A percentile compares a stretch with the other conserved stretches of the same genome.
Evolutionary conservation across 2,797 vertebrate genomes (phyloP).

Genomic region (Orestias chungarensis): DNA sequence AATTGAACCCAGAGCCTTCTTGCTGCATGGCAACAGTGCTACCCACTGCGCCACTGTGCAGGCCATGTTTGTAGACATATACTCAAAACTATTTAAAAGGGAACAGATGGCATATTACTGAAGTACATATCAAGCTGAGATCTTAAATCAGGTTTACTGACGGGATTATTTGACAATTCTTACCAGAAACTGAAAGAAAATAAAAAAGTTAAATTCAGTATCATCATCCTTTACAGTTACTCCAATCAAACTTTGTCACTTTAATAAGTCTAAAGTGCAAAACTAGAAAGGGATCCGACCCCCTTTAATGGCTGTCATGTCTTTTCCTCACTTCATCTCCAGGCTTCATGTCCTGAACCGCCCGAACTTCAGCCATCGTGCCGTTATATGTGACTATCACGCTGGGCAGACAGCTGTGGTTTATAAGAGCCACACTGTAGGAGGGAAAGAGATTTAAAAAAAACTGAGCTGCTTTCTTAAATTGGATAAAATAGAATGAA

Average conservation of each 20-base stretch:
- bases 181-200: background rate
- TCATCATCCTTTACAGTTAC: background rate
- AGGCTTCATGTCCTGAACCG: constrained; percentile 86
- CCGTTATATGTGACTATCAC: constrained; percentile 94
- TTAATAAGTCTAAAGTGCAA: background rate
- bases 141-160: background rate
- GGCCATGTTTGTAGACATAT: background rate
- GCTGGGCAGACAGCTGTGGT: constrained; percentile 96
- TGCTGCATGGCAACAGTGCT: too few species aligned
- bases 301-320: constrained; percentile 46
- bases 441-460: constrained; percentile 14
- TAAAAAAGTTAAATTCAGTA: background rate
- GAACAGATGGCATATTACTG: background rate
- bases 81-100: background rate
- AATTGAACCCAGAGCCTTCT: too few species aligned
- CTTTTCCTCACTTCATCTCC: constrained; percentile 90
- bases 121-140: too few species aligned
- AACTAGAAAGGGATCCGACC: constrained; percentile 13
- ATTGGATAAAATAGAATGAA: background rate
- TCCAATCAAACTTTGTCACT: background rate
- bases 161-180: background rate
- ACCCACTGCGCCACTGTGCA: too few species aligned
- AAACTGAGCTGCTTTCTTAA: background rate
- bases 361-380: constrained; percentile 88
- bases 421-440: constrained; percentile 90